Evolutionary conservation across 2,797 vertebrate genomes (phyloP), one percentile per base, ranked within the genome.

Genomic region (Enteromius paludinosus): DNA sequence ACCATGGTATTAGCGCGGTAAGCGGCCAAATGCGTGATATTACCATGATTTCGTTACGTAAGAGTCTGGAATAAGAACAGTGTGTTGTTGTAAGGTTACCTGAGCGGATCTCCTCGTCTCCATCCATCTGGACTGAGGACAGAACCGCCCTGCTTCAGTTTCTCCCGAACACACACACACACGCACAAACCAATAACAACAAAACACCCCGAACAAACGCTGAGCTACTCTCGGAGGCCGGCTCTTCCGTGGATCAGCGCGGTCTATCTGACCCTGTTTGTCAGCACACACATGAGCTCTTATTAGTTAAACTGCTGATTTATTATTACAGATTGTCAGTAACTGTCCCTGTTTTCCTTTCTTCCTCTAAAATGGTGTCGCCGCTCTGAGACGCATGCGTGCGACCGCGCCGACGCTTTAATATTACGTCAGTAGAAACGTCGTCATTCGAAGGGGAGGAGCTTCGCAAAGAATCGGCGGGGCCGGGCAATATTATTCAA

Each of bases 21-120:
- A 41, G 38, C 38, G 38, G 9, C 41, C 9, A 11, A 11, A 41
- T 11, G 41, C 10, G 41, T 10, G 41, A 41, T 41, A 11, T 41
- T 38, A 38, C n/a, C n/a, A n/a, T n/a, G n/a, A n/a, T n/a, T n/a
- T n/a, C 4, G 88, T 90, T 86, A 86, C 10, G n/a, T 59, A 59
- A 59, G 23, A 12, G 10, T 59, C 56, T 25, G 56, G 23, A 14
- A 61, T 6, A 28, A 61, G 2, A 14, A 3, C 9, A n/a, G 8
- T 6, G 30, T 6, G 65, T 30, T 70, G 7, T 12, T 25, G 17
- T 93, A 10, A 54, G 3, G 8, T 33, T 93, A 82, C 88, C 95
- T 86, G 94, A 87, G 87, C 90, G 86, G 75, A 94, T 92, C 25
- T 94, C 95, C 38, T 94, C 94, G 35, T 92, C 95, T 81, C 90